These are phyloP conservation scores for Mustelus asterias DNA, from an alignment of 2,113 vertebrate genomes.

Conservation along the genomic window DNA sequence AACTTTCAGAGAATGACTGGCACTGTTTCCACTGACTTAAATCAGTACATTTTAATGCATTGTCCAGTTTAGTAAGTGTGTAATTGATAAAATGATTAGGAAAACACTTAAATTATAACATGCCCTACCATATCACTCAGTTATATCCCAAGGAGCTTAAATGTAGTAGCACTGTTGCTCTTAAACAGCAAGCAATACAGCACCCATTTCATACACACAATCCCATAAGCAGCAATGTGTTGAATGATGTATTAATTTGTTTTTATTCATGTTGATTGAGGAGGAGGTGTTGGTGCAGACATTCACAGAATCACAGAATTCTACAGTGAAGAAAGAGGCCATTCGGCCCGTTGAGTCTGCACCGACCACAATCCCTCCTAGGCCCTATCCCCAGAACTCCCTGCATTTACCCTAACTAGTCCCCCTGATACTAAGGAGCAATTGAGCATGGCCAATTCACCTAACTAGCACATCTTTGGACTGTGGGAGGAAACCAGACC, in stretches of 20 bases:
- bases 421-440: too few species aligned
- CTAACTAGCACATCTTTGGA: too few species aligned
- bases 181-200: neutral
- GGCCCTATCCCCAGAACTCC: too few species aligned
- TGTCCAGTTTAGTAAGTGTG: neutral
- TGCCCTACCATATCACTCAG: neutral
- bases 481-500: too few species aligned
- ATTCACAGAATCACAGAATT: too few species aligned
- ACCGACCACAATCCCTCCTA: too few species aligned
- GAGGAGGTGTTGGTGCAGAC: neutral
- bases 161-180: neutral
- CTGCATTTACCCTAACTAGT: too few species aligned
- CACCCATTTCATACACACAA: neutral
- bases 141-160: neutral
- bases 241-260: neutral
- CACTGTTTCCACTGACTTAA: neutral
- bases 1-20: neutral
- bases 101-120: neutral
- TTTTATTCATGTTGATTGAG: neutral
- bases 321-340: too few species aligned
- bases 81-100: neutral
- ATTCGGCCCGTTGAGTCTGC: too few species aligned
- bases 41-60: neutral
- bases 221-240: neutral
- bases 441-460: too few species aligned